Evolutionary conservation across 2,113 vertebrate genomes (phyloP), one percentile per base, ranked within the genome.

Genomic region (Glaucomys volans): DNA sequence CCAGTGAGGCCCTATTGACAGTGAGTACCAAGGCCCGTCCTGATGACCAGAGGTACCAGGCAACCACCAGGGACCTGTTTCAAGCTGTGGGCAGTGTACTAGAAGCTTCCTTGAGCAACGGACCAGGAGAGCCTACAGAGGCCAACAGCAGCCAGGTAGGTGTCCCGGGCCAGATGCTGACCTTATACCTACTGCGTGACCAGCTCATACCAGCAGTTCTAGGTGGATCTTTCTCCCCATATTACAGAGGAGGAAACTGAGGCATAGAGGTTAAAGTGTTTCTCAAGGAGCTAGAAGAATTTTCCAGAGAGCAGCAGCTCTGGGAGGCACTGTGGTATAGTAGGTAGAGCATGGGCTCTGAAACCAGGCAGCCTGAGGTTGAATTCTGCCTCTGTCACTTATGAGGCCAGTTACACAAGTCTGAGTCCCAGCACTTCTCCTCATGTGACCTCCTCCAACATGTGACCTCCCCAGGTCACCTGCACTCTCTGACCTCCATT

Each of bases 11-110:
- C 77, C 98, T 99, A 97, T 97, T 98, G 5, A 37, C 97, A 50
- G 97, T 98, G 52, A 95, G 99, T 95, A 40, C 82, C 85, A 42
- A 97, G 97, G 95, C 79, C 82, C 98, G 95, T 85, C 97, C 92
- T 35, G 91, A 98, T 37, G 96, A 96, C 18, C 94, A 98, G 69
- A 97, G 98, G 97, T 95, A 98, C 85, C 97, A 98, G 74, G 96
- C 98, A 54, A 98, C 99, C 71, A 99, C 98, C 64, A 96, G 83
- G 26, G 98, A 98, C 44, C 98, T 99, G 10, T 98, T 99, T 71
- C 98, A 98, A 83, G 99, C 99, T 89, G 98, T 99, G 87, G 99
- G 99, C 97, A 99, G 98, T 37, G 98, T 99, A 89, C 97, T 99
- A 75, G 99, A 98, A 95, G 99, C 98, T 95, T 98, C 99, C 57